phyloP scores from a whole-genome alignment of 2,888 invertebrate genomes.

The Drosophila nr. fundita region DNA sequence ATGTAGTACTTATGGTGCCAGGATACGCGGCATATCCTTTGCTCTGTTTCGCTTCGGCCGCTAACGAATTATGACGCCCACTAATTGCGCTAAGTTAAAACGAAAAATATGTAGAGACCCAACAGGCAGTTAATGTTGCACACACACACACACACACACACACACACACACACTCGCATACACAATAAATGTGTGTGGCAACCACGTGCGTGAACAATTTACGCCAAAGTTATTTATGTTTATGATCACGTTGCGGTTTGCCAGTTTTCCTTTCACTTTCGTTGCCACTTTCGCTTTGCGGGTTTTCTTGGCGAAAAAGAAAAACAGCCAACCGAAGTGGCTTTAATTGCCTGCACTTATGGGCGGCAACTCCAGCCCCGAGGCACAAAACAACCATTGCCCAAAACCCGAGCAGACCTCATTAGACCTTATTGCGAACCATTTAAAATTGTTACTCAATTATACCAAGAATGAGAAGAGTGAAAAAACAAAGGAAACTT shows the following conservation, averaged over 20 bases:
- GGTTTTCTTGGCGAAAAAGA: background rate
- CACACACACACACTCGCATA: background rate
- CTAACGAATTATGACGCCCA: constrained; percentile 73
- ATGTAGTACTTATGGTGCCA: constrained; percentile 57
- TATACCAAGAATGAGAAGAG: background rate
- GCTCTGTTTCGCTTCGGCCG: constrained; percentile 58
- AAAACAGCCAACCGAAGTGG: constrained; percentile 1
- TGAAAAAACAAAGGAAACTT: background rate
- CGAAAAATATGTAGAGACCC: constrained; percentile 72
- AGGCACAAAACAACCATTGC: constrained; percentile 7
- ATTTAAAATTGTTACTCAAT: background rate
- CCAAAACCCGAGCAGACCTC: constrained; percentile 9
- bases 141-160: background rate
- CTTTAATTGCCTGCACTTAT: constrained; percentile 12
- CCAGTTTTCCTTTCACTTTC: constrained; percentile 49
- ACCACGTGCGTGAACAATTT: constrained; percentile 70
- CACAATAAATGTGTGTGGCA: constrained; percentile 18
- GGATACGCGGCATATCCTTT: constrained; percentile 69
- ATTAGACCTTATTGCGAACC: constrained; percentile 19
- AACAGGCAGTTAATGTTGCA: constrained; percentile 54
- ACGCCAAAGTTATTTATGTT: constrained; percentile 75
- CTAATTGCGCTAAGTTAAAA: constrained; percentile 75
- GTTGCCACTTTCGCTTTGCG: constrained; percentile 21
- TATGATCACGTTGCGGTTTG: constrained; percentile 72
- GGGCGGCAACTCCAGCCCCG: background rate